Conservation (phyloP, 2,797 vertebrate species). For the Hirundo rustica region DNA sequence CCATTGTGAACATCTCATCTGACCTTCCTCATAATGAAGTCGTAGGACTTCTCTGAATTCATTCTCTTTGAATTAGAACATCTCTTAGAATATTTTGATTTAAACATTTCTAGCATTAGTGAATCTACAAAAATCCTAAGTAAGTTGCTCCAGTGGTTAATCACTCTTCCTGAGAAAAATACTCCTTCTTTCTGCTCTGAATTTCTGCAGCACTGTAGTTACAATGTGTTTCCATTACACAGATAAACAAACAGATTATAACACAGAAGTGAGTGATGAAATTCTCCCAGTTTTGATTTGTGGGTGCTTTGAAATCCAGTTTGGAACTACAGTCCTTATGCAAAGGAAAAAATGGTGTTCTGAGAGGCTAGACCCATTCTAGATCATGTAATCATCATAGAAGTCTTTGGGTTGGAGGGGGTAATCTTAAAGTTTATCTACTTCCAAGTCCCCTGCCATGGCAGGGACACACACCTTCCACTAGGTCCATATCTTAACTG, state of each 20-base stretch:
- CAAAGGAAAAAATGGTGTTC: background rate
- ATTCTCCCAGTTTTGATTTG: background rate
- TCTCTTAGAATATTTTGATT: background rate
- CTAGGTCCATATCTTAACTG: background rate
- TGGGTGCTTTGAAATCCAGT: background rate
- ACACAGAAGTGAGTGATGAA: background rate
- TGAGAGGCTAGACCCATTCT: background rate
- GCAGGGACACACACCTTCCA: background rate
- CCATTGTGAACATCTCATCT: conserved; percentile 1
- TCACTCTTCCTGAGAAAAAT: background rate
- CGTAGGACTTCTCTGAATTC: background rate
- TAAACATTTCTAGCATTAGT: background rate
- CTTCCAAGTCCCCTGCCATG: background rate
- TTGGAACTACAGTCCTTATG: background rate
- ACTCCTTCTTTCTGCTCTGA: background rate
- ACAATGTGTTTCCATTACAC: background rate
- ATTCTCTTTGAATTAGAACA: background rate
- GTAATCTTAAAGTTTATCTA: background rate
- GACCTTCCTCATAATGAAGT: background rate
- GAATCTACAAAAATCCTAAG: background rate
- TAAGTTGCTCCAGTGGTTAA: background rate
- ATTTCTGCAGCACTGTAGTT: background rate
- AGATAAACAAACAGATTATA: background rate
- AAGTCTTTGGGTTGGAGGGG: background rate
- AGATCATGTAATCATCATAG: background rate